Evolutionary conservation across 2,888 invertebrate genomes (phyloP).

Genomic region (Zootermopsis nevadensis): DNA sequence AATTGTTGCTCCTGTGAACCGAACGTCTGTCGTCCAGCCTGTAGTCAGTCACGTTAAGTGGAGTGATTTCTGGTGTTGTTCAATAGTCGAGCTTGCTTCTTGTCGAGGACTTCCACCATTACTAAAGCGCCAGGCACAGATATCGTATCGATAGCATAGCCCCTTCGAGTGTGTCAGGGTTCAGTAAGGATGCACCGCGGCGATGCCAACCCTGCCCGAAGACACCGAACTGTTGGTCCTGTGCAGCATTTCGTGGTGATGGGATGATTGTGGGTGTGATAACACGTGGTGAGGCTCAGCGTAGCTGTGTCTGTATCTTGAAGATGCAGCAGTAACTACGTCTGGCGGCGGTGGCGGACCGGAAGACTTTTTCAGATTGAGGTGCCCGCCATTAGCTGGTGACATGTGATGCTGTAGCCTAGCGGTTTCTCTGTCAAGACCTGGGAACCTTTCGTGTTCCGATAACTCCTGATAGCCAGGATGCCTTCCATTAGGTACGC

Average conservation of each 20-base stretch:
- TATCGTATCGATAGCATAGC: constrained; percentile 21
- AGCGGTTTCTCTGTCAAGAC: constrained; percentile 66
- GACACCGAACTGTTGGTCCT: constrained; percentile 56
- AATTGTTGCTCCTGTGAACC: too few species aligned
- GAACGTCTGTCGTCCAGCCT: too few species aligned
- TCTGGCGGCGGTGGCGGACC: constrained; percentile 3
- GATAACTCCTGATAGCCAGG: constrained; percentile 65
- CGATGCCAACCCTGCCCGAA: constrained; percentile 57
- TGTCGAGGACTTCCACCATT: not conserved
- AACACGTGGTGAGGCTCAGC: constrained; percentile 64
- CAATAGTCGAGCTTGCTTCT: not conserved
- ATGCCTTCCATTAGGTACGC: constrained; percentile 9
- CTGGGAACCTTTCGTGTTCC: constrained; percentile 68
- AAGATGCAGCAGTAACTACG: constrained; percentile 48
- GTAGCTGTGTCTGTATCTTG: constrained; percentile 70
- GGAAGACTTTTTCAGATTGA: not conserved
- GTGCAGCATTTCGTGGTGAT: constrained; percentile 55
- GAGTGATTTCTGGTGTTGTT: not conserved
- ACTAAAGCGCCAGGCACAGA: not conserved
- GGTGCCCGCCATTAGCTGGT: constrained; percentile 20
- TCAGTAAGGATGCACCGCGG: constrained; percentile 57
- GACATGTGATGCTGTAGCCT: constrained; percentile 53
- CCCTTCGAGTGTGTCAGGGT: not conserved
- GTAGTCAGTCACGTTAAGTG: too few species aligned
- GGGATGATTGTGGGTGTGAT: constrained; percentile 9